phyloP scores from a whole-genome alignment of 2,113 vertebrate genomes.

The Orthochromis indermauri region DNA sequence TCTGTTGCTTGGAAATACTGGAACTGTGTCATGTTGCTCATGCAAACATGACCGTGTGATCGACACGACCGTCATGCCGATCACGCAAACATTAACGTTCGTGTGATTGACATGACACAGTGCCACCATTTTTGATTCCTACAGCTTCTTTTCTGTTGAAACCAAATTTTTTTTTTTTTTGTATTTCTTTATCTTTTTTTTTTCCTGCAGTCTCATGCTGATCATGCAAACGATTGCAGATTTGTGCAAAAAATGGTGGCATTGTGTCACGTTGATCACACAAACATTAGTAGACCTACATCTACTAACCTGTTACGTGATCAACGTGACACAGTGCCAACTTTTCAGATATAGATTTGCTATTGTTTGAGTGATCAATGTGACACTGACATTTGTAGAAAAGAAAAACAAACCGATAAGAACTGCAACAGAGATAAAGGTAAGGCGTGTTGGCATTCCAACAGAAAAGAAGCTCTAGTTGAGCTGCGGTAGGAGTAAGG shows the following conservation, averaged over 20 bases:
- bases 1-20: background rate
- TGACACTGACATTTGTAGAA: background rate
- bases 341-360: background rate
- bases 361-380: background rate
- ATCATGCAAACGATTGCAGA: background rate
- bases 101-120: background rate
- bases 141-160: background rate
- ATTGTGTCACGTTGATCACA: background rate
- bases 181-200: background rate
- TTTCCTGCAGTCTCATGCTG: background rate
- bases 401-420: background rate
- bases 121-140: background rate
- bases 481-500: background rate
- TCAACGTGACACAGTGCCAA: background rate
- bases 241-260: background rate
- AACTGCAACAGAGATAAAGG: background rate
- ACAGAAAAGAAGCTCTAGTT: background rate
- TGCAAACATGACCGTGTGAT: background rate
- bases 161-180: background rate
- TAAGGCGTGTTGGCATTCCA: background rate
- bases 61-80: background rate
- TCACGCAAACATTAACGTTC: accelerated
- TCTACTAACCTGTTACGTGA: background rate
- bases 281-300: accelerated
- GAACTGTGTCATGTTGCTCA: background rate